These are phyloP conservation scores for Ernsta delagoae DNA, from an alignment of 2,888 invertebrate species.

Conservation along the genomic window DNA sequence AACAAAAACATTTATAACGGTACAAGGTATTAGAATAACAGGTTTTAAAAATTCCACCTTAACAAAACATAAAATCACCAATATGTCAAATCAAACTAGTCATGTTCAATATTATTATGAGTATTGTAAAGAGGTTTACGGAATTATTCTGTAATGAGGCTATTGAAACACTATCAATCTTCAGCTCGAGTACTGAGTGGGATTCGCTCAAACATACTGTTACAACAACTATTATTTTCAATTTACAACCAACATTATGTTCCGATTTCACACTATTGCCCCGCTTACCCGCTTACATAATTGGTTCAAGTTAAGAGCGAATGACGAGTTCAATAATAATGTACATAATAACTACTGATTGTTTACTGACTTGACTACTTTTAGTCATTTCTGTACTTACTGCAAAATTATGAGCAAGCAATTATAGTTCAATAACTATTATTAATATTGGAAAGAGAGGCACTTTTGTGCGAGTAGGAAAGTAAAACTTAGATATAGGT, in stretches of 20 bases:
- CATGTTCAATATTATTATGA: neutral
- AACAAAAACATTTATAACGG: neutral
- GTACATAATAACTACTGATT: too few species aligned
- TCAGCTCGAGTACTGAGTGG: conserved; percentile 20
- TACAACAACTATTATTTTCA: conserved; percentile 41
- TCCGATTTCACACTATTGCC: conserved; percentile 44
- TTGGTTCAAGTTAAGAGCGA: conserved; percentile 22
- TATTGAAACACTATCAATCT: conserved; percentile 21
- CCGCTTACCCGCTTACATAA: conserved; percentile 29
- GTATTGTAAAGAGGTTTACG: neutral
- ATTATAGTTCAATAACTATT: too few species aligned
- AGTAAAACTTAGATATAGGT: too few species aligned
- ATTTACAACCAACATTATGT: conserved; percentile 44
- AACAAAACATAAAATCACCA: neutral
- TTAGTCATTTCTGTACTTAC: too few species aligned
- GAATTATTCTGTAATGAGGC: conserved; percentile 21
- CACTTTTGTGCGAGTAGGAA: too few species aligned
- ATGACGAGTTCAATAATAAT: neutral
- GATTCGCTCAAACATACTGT: conserved; percentile 22
- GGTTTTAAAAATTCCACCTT: too few species aligned
- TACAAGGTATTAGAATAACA: neutral
- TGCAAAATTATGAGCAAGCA: too few species aligned
- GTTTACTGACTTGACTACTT: too few species aligned
- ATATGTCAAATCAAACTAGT: conserved; percentile 2
- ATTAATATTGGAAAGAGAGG: too few species aligned